phyloP scores from a whole-genome alignment of 2,113 vertebrate genomes.

The Ceyx melanurus region DNA sequence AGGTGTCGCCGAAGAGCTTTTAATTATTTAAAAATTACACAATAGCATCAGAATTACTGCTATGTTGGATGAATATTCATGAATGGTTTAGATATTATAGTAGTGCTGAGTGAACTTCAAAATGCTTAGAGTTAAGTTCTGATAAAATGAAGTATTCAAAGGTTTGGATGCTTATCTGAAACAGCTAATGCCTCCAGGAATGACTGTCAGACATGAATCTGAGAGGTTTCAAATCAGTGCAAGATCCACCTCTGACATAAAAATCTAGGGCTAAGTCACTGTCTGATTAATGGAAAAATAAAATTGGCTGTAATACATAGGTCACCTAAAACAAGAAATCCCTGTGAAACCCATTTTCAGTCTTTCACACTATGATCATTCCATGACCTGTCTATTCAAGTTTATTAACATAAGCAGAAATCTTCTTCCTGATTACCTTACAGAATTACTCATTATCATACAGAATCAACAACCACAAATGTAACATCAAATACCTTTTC shows the following conservation, averaged over 20 bases:
- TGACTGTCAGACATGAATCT: not conserved
- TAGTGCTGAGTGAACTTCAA: not conserved
- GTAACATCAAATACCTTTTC: not conserved
- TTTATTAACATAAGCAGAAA: not conserved
- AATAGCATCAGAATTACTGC: not conserved
- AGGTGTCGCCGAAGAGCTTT: constrained; percentile 44
- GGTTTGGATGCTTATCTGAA: not conserved
- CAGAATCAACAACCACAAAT: not conserved
- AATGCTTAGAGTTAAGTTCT: not conserved
- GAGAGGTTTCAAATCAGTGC: not conserved
- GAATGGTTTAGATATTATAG: not conserved
- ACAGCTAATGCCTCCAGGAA: not conserved
- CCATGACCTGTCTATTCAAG: not conserved
- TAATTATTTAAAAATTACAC: constrained; percentile 45
- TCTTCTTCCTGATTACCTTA: not conserved
- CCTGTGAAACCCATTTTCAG: not conserved
- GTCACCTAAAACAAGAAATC: not conserved
- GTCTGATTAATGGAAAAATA: not conserved
- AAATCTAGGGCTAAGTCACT: not conserved
- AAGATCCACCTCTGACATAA: not conserved
- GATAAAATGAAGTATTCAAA: not conserved
- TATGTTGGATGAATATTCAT: constrained; percentile 61
- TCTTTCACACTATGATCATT: not conserved
- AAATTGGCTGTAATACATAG: not conserved
- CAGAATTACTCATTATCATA: not conserved